phyloP scores from a whole-genome alignment of 2,113 vertebrate species.

The Oreocharis arfaki region DNA sequence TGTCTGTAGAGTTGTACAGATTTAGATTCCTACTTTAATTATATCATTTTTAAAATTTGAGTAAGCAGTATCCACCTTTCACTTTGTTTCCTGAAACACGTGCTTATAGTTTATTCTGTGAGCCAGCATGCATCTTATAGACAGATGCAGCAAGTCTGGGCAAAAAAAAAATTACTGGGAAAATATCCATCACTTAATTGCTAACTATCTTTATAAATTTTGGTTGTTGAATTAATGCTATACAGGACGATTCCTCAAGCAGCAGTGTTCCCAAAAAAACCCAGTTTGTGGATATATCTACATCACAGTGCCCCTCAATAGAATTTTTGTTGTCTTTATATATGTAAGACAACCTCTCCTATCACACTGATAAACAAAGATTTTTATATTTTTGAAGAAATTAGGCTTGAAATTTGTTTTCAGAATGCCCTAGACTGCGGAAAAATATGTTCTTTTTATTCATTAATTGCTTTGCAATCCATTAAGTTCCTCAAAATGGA shows the following conservation, averaged over 20 bases:
- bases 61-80: not conserved
- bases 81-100: not conserved
- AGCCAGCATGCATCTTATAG: not conserved
- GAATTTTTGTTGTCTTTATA: not conserved
- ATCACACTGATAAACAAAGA: not conserved
- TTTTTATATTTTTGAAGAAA: not conserved
- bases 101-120: not conserved
- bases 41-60: not conserved
- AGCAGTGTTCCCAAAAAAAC: not conserved
- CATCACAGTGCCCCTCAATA: not conserved
- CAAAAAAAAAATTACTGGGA: not conserved
- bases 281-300: not conserved
- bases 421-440: not conserved
- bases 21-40: not conserved
- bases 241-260: not conserved
- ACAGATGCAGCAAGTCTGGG: not conserved
- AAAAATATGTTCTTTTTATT: not conserved
- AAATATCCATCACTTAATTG: not conserved
- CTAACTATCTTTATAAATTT: not conserved
- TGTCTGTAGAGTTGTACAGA: not conserved
- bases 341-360: not conserved
- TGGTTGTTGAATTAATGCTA: not conserved
- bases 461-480: not conserved
- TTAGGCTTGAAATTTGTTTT: not conserved
- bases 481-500: not conserved